These are phyloP conservation scores for Drosophila willistoni DNA, from an alignment of 1,140 invertebrate genomes.

Conservation along the genomic window DNA sequence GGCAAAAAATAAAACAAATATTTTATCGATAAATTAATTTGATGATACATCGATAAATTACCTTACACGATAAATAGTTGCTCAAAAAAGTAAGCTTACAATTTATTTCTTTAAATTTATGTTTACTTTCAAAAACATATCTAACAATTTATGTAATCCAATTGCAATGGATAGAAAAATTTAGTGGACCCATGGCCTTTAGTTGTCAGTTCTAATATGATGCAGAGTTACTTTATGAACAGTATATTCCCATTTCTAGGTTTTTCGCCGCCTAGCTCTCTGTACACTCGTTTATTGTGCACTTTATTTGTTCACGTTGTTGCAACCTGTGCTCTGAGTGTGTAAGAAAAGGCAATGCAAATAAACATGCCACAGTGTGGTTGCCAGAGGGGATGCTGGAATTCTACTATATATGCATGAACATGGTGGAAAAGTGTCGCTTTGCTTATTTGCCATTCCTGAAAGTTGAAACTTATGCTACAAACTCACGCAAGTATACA, in stretches of 20 bases:
- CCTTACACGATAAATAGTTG: too few species aligned
- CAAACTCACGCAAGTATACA: slow-evolving; percentile 20
- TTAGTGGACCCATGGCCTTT: too few species aligned
- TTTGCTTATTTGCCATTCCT: slow-evolving; percentile 25
- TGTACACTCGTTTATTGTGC: slow-evolving; percentile 13
- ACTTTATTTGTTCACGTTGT: slow-evolving; percentile 34
- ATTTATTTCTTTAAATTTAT: too few species aligned
- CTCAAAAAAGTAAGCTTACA: too few species aligned
- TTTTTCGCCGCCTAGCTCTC: not conserved
- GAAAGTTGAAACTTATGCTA: slow-evolving; percentile 39
- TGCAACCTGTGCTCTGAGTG: slow-evolving; percentile 26
- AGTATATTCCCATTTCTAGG: not conserved
- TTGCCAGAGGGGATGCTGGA: slow-evolving; percentile 1
- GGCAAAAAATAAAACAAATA: too few species aligned
- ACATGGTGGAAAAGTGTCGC: slow-evolving; percentile 36
- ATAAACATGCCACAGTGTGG: slow-evolving; percentile 28
- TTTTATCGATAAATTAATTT: too few species aligned
- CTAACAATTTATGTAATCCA: too few species aligned
- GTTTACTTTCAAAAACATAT: too few species aligned
- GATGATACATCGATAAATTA: too few species aligned
- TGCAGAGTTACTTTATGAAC: too few species aligned
- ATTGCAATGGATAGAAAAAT: too few species aligned
- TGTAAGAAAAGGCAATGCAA: slow-evolving; percentile 39
- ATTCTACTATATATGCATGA: not conserved
- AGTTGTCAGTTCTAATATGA: too few species aligned